A percentile compares a stretch with the other conserved stretches of the same genome.
Evolutionary conservation across 2,113 vertebrate species (phyloP).

Genomic region (Thinocorus orbignyianus): DNA sequence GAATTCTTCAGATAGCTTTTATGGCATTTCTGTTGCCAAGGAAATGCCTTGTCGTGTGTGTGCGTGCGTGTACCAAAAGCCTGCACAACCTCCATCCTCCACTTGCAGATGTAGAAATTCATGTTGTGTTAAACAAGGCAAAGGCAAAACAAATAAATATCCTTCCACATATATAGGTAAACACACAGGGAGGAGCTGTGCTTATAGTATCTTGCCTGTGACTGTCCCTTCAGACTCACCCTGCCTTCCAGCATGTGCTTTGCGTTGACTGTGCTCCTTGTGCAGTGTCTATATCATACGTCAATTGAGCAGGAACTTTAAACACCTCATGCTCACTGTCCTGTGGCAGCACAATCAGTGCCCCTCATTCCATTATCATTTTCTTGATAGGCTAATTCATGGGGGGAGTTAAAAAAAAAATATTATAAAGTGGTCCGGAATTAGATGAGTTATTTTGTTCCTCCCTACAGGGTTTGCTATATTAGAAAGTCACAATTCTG

Average conservation of each 20-base stretch:
- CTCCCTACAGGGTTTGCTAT: conserved; percentile 34
- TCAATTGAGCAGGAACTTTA: not conserved
- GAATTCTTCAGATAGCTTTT: conserved; percentile 62
- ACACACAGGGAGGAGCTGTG: not conserved
- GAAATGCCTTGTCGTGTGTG: not conserved
- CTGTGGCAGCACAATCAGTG: not conserved
- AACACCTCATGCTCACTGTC: not conserved
- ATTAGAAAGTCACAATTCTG: conserved; percentile 20
- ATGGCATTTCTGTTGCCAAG: conserved; percentile 68
- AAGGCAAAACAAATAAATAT: not conserved
- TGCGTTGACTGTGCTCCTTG: not conserved
- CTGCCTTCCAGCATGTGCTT: not conserved
- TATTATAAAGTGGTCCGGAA: not conserved
- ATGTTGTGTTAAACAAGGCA: not conserved
- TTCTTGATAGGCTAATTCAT: not conserved
- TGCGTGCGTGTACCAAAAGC: not conserved
- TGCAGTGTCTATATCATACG: accelerated
- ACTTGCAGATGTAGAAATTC: not conserved
- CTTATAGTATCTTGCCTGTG: not conserved
- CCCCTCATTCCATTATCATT: not conserved
- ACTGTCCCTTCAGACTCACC: not conserved
- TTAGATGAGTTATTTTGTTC: not conserved
- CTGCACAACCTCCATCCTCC: not conserved
- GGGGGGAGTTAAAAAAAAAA: not conserved
- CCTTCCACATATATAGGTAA: not conserved